Base-by-base conservation (phyloP, 2,888 invertebrate species). In the Cybosia mesomella region DNA sequence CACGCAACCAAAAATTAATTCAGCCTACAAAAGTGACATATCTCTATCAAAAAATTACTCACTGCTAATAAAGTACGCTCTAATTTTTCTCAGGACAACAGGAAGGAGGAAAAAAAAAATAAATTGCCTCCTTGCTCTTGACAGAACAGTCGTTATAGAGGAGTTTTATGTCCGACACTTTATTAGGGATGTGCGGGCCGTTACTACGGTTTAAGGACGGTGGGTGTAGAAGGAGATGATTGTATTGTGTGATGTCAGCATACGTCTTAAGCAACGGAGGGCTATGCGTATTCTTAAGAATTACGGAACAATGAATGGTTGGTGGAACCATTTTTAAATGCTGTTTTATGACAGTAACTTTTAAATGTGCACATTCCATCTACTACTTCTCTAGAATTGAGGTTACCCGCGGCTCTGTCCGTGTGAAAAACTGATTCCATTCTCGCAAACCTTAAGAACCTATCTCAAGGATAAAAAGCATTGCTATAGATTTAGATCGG, bases 91-190 rank as follows among this genome's bases (percentile, higher is more conserved):
- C 77, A 79, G 71, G 72, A 75, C 77, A 78, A 79, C 74, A 71
- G 75, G 72, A 71, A 74, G 73, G 76, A 76, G 76, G 71, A 76
- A 67, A 77, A 81, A 82, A 83, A 76, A 87, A 84, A 91, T 90
- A 90, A 89, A 92, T 92, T 85, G 88, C 86, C 84, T 84, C 85
- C 88, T 89, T 92, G 92, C 82, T 85, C 82, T 83, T 91, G 92
- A 90, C 92, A 92, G 90, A 88, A 85, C 83, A 89, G 90, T 89
- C 91, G 88, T 92, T 92, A 90, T 87, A 85, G 81, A 74, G 76
- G 84, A 88, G 87, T 89, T 92, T 92, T 92, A 92, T 92, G 90
- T 86, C 73, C 82, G 59, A 68, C 85, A 82, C 85, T 92, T 91
- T 92, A 87, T 92, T 91, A 92, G 81, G 75, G 87, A 89, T 90